Percentiles rank a stretch among this genome's conserved stretches.
Conservation (phyloP, 2,113 vertebrate species). For the Petromus typicus region DNA sequence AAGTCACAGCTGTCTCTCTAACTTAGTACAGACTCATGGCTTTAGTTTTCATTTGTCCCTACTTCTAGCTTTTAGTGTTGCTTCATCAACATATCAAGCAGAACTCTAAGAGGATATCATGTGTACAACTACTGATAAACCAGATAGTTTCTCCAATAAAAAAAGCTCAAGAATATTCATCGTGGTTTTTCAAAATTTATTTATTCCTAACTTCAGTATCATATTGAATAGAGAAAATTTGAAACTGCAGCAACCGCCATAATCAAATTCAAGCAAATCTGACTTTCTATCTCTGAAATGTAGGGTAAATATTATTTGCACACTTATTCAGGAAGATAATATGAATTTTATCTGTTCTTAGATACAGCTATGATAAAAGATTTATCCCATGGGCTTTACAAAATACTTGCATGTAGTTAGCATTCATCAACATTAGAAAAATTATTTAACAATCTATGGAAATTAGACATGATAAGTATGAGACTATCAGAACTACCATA, state of each 20-base stretch:
- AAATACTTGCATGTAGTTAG: neutral
- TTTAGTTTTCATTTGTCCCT: neutral
- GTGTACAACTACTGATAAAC: neutral
- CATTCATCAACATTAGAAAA: neutral
- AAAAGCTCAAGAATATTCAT: neutral
- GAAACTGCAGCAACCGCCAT: neutral
- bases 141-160: neutral
- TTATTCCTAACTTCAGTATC: neutral
- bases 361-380: neutral
- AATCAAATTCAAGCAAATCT: neutral
- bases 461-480: neutral
- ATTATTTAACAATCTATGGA: neutral
- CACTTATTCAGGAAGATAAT: neutral
- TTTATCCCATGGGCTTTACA: neutral
- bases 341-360: neutral
- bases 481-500: neutral
- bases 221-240: neutral
- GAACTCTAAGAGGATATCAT: neutral
- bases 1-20: too few species aligned
- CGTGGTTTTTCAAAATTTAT: neutral
- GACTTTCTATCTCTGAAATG: neutral
- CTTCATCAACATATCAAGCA: neutral
- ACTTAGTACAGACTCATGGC: accelerated
- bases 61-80: neutral
- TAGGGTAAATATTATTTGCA: neutral